Conservation (phyloP, 1,140 invertebrate species). For the Drosophila mojavensis region DNA sequence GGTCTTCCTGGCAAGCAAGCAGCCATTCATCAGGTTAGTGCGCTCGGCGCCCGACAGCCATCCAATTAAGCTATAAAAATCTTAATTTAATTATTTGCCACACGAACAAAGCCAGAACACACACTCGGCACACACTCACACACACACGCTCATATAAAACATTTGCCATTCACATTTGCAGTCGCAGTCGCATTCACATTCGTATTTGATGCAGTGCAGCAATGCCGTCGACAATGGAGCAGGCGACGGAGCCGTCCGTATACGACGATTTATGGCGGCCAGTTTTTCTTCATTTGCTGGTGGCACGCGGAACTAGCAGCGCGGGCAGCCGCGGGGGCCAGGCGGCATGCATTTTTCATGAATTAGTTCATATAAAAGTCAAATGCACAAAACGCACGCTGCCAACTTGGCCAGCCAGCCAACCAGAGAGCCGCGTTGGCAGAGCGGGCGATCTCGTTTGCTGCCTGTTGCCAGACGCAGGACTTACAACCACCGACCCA, state of each 20-base stretch:
- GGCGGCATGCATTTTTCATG: slow-evolving; percentile 75
- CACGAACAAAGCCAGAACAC: slow-evolving; percentile 66
- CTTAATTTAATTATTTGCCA: slow-evolving; percentile 81
- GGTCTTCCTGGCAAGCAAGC: not conserved
- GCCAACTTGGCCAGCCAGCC: slow-evolving; percentile 34
- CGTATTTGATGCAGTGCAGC: slow-evolving; percentile 41
- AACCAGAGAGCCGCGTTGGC: not conserved
- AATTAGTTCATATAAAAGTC: slow-evolving; percentile 82
- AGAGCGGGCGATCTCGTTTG: too few relatives aligned
- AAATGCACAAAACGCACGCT: slow-evolving; percentile 63
- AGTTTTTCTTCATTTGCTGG: slow-evolving; percentile 74
- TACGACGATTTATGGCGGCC: slow-evolving; percentile 76
- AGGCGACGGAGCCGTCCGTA: slow-evolving; percentile 34
- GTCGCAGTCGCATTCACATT: slow-evolving; percentile 21
- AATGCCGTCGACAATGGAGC: slow-evolving; percentile 21
- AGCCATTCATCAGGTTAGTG: slow-evolving; percentile 34
- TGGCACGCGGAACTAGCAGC: slow-evolving; percentile 25
- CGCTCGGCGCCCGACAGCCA: slow-evolving; percentile 63
- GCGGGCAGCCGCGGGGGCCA: slow-evolving; percentile 23
- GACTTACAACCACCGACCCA: too few relatives aligned
- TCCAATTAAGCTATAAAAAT: slow-evolving; percentile 81
- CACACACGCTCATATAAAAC: slow-evolving; percentile 27
- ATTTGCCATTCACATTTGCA: slow-evolving; percentile 59
- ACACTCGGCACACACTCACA: slow-evolving; percentile 21
- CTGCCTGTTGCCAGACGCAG: not conserved